Evolutionary conservation across 2,797 vertebrate species (phyloP), one percentile per base, ranked within the genome.

Genomic region (Macropus fuliginosus): DNA sequence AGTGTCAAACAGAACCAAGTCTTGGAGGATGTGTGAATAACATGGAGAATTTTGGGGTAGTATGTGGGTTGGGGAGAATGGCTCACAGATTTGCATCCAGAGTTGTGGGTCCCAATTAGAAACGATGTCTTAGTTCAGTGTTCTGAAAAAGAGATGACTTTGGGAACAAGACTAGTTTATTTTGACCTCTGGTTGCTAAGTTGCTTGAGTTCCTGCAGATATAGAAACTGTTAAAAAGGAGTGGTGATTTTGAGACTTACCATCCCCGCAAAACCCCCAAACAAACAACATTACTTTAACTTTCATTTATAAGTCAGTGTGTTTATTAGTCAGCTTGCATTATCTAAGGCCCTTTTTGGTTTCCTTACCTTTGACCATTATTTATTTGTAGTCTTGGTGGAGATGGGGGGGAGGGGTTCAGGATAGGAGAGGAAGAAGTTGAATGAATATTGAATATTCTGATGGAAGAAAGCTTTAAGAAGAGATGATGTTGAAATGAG

Each of bases 21-120:
- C 18, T 57, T 92, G 66, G 81, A 96, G 62, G 52, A 59, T 59
- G 1, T 40, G 4, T 54, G 74, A 94, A 55, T 50, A n/a, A 62
- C 54, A 90, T 55, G 92, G 94, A 56, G 59, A 3, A 34, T 90
- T 55, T 24, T 91, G 91, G 94, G 40, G 66, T 14, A 57, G 50
- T 52, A 92, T 91, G n/a, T 74, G 21, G 74, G 74, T 90, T 92
- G 93, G 90, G 54, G 55, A 2, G 21, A 94, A 50, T 74, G 87
- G 87, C 59, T 92, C 55, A 34, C 93, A 52, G 92, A 94, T 94
- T 95, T 95, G 74, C 56, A 92, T 93, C 96, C 93, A 91, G 62
- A 95, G 89, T 46, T 90, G 55, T 95, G 27, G 55, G 90, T 90
- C 9, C 24, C 5, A 21, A 55, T 46, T 46, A 46, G 40, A 13